Evolutionary conservation across 2,888 invertebrate genomes (phyloP), one percentile per base, ranked within the genome.

Genomic region (Zele albiditarsus): DNA sequence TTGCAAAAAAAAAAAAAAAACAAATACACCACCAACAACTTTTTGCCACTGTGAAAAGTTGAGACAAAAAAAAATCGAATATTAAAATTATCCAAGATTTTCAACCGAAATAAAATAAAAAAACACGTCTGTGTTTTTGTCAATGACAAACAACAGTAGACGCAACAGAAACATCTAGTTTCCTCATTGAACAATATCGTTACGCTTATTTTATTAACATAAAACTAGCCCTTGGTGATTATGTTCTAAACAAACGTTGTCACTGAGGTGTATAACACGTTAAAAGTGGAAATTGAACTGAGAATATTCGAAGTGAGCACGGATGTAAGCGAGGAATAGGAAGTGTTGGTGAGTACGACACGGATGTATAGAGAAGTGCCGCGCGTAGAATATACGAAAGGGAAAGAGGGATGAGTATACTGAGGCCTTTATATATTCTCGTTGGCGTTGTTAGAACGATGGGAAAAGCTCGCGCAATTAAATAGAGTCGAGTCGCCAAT

Each of bases 401-500:
- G n/a, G 8, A 8, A 49, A 14, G 12, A 14, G 25, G 23, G 31
- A 1, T 2, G 33, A 20, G 23, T 20, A 20, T n/a, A 33, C 38
- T n/a, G n/a, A n/a, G 5, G 46, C 42, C 27, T 49, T 20, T 70
- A 28, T 68, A 68, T 69, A 69, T 69, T 58, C 69, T 28, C 53
- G 58, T 69, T 69, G 28, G 25, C 23, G 60, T 42, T 31, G 68
- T 49, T 63, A 38, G 63, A 42, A 42, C 23, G 62, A 46, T 46
- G 70, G 57, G 42, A 69, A 69, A 58, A 12, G 69, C 53, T 53
- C 71, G 42, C 42, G 49, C 72, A 72, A 72, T 72, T 72, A 63
- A 65, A 65, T 72, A 72, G 72, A 72, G 49, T 53, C 49, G 31
- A 72, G 72, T 65, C 68, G 72, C 72, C 70, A 62, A 62, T 62